Evolutionary conservation across 2,888 invertebrate species (phyloP).

Genomic region (Drosophila cyrtoloma): DNA sequence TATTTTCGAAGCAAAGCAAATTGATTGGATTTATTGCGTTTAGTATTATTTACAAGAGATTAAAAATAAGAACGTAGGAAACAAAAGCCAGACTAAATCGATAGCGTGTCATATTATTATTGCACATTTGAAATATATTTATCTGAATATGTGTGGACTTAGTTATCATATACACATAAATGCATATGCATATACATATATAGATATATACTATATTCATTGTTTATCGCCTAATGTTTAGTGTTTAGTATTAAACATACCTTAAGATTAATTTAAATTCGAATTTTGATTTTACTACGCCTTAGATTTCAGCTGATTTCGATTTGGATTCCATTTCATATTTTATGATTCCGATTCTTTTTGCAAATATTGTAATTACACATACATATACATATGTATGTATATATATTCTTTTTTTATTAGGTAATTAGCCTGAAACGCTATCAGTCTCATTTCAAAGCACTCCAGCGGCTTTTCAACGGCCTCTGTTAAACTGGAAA

Average conservation of each 20-base stretch:
- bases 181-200: conserved; percentile 31
- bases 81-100: conserved; percentile 75
- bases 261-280: conserved; percentile 79
- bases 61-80: conserved; percentile 68
- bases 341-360: conserved; percentile 16
- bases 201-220: conserved; percentile 33
- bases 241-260: conserved; percentile 46
- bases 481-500: conserved; percentile 45
- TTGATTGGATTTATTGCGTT: conserved; percentile 44
- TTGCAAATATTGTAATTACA: conserved; percentile 20
- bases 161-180: conserved; percentile 23
- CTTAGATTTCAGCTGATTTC: conserved; percentile 55
- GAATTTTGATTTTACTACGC: conserved; percentile 83
- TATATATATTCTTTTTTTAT: background rate
- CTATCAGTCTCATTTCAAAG: conserved; percentile 84
- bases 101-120: conserved; percentile 74
- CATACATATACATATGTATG: conserved; percentile 1
- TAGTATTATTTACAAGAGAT: conserved; percentile 57
- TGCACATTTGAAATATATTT: conserved; percentile 70
- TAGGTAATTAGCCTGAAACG: conserved; percentile 81
- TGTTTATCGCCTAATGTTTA: conserved; percentile 34
- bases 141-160: conserved; percentile 42
- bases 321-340: conserved; percentile 18
- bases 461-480: conserved; percentile 50
- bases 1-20: conserved; percentile 63